These are phyloP conservation scores for Augiades crinisus DNA, from an alignment of 2,888 invertebrate species.

Conservation along the genomic window DNA sequence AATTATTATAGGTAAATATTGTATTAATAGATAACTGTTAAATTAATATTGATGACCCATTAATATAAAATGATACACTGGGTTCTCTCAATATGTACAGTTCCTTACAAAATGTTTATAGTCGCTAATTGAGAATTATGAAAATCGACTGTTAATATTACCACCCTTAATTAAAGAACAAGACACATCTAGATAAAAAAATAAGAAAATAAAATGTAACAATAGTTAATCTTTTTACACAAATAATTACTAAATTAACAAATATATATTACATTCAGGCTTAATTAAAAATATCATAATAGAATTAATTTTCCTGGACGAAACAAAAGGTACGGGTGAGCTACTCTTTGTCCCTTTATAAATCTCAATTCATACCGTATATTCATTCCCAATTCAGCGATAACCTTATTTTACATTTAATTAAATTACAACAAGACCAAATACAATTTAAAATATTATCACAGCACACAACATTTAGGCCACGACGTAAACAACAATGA, in stretches of 20 bases:
- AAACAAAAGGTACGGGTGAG: not conserved
- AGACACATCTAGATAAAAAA: too few relatives aligned
- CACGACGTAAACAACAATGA: slow-evolving; percentile 30
- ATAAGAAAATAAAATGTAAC: too few relatives aligned
- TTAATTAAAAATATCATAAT: slow-evolving; percentile 5
- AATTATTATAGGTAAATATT: too few relatives aligned
- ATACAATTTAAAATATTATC: slow-evolving; percentile 32
- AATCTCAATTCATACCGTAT: not conserved
- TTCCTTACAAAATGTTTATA: too few relatives aligned
- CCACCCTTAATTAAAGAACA: too few relatives aligned
- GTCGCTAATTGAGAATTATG: too few relatives aligned
- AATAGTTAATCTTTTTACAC: too few relatives aligned
- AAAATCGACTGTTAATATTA: too few relatives aligned
- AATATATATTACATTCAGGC: not conserved
- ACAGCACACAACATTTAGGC: slow-evolving; percentile 42
- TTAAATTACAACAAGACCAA: slow-evolving; percentile 27
- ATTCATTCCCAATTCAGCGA: not conserved
- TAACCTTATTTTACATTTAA: slow-evolving; percentile 7
- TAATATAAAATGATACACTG: too few relatives aligned
- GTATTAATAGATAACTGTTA: too few relatives aligned
- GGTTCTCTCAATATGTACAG: too few relatives aligned
- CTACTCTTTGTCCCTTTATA: slow-evolving; percentile 2
- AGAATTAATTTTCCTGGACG: not conserved
- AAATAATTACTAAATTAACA: not conserved
- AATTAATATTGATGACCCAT: too few relatives aligned